Evolutionary conservation across 2,888 invertebrate species (phyloP).

Genomic region (Enchytraeus crypticus): DNA sequence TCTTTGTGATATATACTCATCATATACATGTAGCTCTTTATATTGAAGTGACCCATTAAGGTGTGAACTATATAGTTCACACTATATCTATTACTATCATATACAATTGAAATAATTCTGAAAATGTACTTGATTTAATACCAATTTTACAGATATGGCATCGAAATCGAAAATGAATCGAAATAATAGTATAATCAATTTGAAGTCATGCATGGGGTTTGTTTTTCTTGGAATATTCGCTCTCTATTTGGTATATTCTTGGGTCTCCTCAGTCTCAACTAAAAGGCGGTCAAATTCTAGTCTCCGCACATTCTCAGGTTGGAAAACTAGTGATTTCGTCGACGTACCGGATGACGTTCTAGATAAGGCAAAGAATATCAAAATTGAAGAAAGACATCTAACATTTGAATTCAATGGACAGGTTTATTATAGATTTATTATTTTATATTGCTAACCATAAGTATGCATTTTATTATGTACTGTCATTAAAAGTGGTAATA

Average conservation of each 20-base stretch:
- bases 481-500: no score
- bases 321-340: constrained; percentile 13
- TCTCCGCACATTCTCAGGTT: neutral
- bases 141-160: neutral
- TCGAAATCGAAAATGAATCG: neutral
- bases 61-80: no score
- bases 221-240: neutral
- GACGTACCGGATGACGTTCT: constrained; percentile 8
- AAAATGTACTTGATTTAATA: no score
- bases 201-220: neutral
- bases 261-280: neutral
- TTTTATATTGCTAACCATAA: no score
- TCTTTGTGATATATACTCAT: no score
- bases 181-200: neutral
- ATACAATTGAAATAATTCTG: no score
- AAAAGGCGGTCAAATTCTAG: neutral
- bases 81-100: no score
- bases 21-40: no score
- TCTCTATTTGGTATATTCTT: neutral
- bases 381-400: constrained; percentile 11
- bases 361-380: neutral
- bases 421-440: no score
- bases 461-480: no score
- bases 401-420: constrained; percentile 10
- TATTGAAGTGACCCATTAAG: no score